phyloP scores from a whole-genome alignment of 2,797 vertebrate genomes.

The Poecile montanus region DNA sequence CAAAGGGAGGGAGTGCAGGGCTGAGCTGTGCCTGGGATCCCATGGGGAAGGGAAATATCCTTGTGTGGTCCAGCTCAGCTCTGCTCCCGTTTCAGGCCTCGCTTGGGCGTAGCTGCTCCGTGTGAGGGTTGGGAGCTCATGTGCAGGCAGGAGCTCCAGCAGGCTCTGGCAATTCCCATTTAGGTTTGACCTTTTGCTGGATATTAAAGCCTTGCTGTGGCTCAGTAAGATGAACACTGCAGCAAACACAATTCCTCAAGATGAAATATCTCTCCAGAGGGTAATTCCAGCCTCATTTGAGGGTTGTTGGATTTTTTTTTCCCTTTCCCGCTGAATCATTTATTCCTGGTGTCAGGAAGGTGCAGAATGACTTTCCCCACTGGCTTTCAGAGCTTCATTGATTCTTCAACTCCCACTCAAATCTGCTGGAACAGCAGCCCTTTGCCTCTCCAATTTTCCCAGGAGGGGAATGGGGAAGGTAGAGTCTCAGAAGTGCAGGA shows the following conservation, averaged over 20 bases:
- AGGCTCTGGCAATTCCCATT: constrained; percentile 33
- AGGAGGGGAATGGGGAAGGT: neutral
- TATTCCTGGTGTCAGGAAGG: constrained; percentile 77
- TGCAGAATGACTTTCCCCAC: constrained; percentile 63
- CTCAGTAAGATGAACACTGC: constrained; percentile 57
- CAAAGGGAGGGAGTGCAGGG: neutral
- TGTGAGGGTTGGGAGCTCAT: neutral
- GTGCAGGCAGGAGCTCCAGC: neutral
- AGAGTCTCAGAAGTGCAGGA: neutral
- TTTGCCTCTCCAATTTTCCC: constrained; percentile 32
- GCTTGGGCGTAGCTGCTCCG: fast-evolving
- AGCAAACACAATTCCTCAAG: constrained; percentile 66
- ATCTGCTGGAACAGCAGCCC: constrained; percentile 69
- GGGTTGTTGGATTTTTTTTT: constrained; percentile 46
- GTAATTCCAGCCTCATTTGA: constrained; percentile 70
- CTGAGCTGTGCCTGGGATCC: neutral
- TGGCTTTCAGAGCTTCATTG: constrained; percentile 69
- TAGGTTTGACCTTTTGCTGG: constrained; percentile 52
- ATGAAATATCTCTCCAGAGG: constrained; percentile 72
- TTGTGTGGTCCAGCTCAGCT: neutral
- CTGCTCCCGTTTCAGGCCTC: neutral
- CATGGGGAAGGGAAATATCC: fast-evolving
- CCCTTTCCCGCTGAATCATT: constrained; percentile 59
- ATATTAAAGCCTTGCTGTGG: constrained; percentile 50
- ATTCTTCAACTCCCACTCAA: constrained; percentile 64